Evolutionary conservation across 2,888 invertebrate genomes (phyloP).

Genomic region (Chaetoderma sp.): DNA sequence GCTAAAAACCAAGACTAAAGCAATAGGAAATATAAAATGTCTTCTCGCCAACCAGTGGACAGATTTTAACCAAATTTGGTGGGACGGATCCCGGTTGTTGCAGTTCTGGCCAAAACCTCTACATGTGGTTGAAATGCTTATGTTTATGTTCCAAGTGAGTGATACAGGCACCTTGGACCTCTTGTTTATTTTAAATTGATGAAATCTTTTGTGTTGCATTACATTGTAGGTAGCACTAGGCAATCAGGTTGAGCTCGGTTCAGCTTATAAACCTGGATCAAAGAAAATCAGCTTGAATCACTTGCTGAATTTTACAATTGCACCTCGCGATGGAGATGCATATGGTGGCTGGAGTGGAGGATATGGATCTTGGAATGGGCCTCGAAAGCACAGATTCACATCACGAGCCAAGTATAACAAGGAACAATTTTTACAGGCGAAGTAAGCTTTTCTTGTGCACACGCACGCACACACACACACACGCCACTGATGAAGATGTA

Average conservation of each 20-base stretch:
- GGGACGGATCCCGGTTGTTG: too few relatives aligned
- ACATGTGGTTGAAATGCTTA: too few relatives aligned
- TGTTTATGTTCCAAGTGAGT: too few relatives aligned
- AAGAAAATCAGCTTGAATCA: slow-evolving; percentile 86
- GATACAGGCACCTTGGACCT: too few relatives aligned
- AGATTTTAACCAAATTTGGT: too few relatives aligned
- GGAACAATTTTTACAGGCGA: slow-evolving; percentile 93
- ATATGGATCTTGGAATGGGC: slow-evolving; percentile 25
- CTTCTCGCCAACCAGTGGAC: too few relatives aligned
- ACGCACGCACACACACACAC: too few relatives aligned
- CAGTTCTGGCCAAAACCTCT: too few relatives aligned
- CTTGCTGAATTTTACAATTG: slow-evolving; percentile 91
- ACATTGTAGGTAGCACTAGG: slow-evolving; percentile 54
- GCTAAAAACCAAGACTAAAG: too few relatives aligned
- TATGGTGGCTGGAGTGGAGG: slow-evolving; percentile 30
- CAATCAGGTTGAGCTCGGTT: slow-evolving; percentile 78
- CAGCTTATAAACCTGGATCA: slow-evolving; percentile 85
- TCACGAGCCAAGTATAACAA: slow-evolving; percentile 81
- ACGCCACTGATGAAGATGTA: too few relatives aligned
- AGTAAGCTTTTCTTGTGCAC: slow-evolving; percentile 75
- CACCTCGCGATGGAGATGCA: slow-evolving; percentile 73
- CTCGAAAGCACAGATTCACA: slow-evolving; percentile 35
- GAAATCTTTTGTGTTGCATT: background rate
- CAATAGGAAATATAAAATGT: too few relatives aligned
- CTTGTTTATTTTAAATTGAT: background rate